phyloP scores from a whole-genome alignment of 2,797 vertebrate species.

The Echiichthys vipera region DNA sequence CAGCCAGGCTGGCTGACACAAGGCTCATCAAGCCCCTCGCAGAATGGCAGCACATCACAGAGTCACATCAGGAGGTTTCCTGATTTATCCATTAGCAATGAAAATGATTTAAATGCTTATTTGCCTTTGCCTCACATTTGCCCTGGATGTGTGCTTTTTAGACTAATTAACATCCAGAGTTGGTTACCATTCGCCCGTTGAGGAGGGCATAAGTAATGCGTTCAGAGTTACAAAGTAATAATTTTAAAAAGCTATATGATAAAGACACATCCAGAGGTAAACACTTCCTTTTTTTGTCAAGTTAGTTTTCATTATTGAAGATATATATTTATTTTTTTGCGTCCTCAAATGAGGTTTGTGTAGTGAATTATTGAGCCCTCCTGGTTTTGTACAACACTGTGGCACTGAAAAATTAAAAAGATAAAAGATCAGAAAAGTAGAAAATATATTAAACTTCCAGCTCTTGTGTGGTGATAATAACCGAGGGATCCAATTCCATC shows the following conservation, averaged over 20 bases:
- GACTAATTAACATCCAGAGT: constrained; percentile 54
- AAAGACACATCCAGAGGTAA: constrained; percentile 27
- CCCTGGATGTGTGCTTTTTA: constrained; percentile 50
- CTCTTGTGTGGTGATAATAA: constrained; percentile 59
- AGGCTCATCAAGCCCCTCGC: constrained; percentile 54
- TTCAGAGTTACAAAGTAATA: constrained; percentile 21
- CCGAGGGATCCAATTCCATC: constrained; percentile 66
- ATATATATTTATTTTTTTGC: constrained; percentile 53
- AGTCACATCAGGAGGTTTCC: constrained; percentile 67
- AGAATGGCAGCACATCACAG: constrained; percentile 74
- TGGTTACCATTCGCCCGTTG: constrained; percentile 26
- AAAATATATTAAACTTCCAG: constrained; percentile 61
- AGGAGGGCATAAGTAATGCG: constrained; percentile 31
- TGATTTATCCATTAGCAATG: constrained; percentile 62
- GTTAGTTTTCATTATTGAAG: constrained; percentile 52
- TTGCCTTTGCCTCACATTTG: constrained; percentile 38
- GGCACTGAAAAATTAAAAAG: constrained; percentile 63
- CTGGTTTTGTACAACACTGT: constrained; percentile 35
- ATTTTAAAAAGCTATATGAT: constrained; percentile 44
- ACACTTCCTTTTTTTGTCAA: constrained; percentile 21
- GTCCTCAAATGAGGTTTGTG: constrained; percentile 37
- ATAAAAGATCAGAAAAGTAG: constrained; percentile 65
- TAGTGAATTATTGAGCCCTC: constrained; percentile 57
- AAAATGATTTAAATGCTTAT: constrained; percentile 75
- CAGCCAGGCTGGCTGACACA: constrained; percentile 54